Base-by-base conservation (phyloP, 2,797 vertebrate species). In the Mycteria americana region DNA sequence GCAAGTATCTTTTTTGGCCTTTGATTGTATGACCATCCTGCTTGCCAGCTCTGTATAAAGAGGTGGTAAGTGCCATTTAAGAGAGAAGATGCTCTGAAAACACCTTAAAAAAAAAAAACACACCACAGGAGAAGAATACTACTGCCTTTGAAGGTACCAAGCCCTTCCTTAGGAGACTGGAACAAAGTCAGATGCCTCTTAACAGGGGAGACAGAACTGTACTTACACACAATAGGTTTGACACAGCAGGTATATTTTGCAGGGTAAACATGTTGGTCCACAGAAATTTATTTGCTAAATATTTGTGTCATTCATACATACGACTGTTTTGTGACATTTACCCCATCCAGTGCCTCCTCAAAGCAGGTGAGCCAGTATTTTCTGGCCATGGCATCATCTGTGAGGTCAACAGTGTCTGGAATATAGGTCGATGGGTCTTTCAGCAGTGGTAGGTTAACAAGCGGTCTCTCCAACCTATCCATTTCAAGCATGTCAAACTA, bases 401-500 rank as follows among this genome's bases (percentile, higher is more conserved):
- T 99, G 91, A 99, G 99, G 97, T 99, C 99, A 54, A 99, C 98
- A 0, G 99, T 99, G 98, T 99, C 99, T 0, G 99, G 99, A 93
- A 99, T 98, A 53, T 99, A 99, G 11, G 99, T 99, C 1, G 99
- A 99, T 0, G 99, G 97, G 95, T 99, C 99, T 93, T 98, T 98
- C 46, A 99, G 98, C 87, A 99, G 98, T 0, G 99, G 99, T 45
- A 99, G 98, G 90, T 99, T 99, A 62, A 99, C 99, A 63, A 99
- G 98, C 4, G 99, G 98, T 85, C 99, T 98, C 95, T 99, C 99
- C 92, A 99, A 97, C 37, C 99, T 99, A 90, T 99, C 99, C 99
- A 99, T 99, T 95, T 99, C 99, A 94, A 99, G 90, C 98, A 99
- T 99, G 98, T 99, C 99, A 95, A 99, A 99, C 99, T 99, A 91